Evolutionary conservation across 2,888 invertebrate genomes (phyloP).

Genomic region (Alloplasta piceator): DNA sequence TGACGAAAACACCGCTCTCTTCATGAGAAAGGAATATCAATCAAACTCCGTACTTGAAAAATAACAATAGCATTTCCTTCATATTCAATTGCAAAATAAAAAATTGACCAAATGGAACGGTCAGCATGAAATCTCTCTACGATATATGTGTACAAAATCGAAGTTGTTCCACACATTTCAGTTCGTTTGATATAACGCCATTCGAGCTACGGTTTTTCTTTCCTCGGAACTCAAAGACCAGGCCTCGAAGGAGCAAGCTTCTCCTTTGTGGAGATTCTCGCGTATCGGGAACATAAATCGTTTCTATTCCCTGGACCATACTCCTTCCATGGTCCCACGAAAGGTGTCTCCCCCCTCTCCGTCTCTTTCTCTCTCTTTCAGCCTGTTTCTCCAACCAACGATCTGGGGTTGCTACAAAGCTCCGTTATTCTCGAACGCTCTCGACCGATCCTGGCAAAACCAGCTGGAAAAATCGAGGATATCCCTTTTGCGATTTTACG

Average conservation of each 20-base stretch:
- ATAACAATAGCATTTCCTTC: too few species aligned
- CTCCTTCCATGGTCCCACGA: slow-evolving; percentile 36
- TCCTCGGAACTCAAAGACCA: slow-evolving; percentile 14
- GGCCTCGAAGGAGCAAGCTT: slow-evolving; percentile 36
- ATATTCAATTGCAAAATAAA: too few species aligned
- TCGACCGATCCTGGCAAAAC: slow-evolving; percentile 33
- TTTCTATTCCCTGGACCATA: slow-evolving; percentile 55
- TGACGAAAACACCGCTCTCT: too few species aligned
- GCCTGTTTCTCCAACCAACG: neutral
- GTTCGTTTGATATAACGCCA: slow-evolving; percentile 6
- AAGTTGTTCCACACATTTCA: slow-evolving; percentile 15
- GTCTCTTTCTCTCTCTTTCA: neutral
- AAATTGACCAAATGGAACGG: too few species aligned
- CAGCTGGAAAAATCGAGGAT: slow-evolving; percentile 6
- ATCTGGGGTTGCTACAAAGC: slow-evolving; percentile 37
- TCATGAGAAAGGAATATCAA: too few species aligned
- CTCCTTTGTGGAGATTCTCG: slow-evolving; percentile 25
- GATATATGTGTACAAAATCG: too few species aligned
- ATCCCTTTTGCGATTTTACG: slow-evolving; percentile 15
- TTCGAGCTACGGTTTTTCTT: slow-evolving; percentile 4
- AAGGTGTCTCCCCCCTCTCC: slow-evolving; percentile 17
- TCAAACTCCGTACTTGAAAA: too few species aligned
- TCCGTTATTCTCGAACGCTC: slow-evolving; percentile 43
- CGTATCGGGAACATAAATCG: slow-evolving; percentile 53
- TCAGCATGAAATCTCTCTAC: too few species aligned